Conservation (phyloP, 2,888 invertebrate species). For the Idaea straminata region DNA sequence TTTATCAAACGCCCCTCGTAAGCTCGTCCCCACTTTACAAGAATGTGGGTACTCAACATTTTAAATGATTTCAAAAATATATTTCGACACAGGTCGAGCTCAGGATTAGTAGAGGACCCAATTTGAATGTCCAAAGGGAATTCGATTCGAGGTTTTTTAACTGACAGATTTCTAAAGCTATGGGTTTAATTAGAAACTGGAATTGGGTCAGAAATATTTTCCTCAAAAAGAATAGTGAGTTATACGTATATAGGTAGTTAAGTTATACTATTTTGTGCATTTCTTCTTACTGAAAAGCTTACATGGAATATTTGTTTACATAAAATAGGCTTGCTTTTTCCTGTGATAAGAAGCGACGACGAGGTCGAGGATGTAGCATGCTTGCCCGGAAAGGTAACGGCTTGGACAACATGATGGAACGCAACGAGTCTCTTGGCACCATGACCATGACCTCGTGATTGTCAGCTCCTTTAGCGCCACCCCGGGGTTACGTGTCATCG, state of each 20-base stretch:
- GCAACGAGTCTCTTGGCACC: neutral
- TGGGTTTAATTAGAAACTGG: constrained; percentile 28
- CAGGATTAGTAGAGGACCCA: constrained; percentile 27
- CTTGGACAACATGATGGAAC: neutral
- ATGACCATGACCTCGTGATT: neutral
- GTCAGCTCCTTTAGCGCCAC: neutral
- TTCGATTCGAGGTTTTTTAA: constrained; percentile 26
- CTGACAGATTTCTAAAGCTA: constrained; percentile 20
- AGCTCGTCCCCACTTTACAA: constrained; percentile 27
- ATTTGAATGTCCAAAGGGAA: constrained; percentile 29
- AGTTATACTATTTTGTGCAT: too few species aligned
- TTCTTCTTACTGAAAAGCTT: too few species aligned
- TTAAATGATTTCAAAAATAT: constrained; percentile 23
- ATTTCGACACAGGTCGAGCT: constrained; percentile 14
- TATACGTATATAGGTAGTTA: too few species aligned
- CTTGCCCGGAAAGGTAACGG: too few species aligned
- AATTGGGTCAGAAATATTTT: constrained; percentile 13
- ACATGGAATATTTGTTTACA: too few species aligned
- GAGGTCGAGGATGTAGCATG: neutral
- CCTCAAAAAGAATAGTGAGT: too few species aligned
- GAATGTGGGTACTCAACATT: constrained; percentile 14
- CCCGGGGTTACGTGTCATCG: too few species aligned
- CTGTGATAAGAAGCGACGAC: neutral
- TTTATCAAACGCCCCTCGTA: constrained; percentile 41
- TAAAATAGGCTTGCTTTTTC: too few species aligned